Percentiles rank a stretch among this genome's conserved stretches.
Conservation (phyloP, 2,113 vertebrate genomes). For the Ursus arctos region DNA sequence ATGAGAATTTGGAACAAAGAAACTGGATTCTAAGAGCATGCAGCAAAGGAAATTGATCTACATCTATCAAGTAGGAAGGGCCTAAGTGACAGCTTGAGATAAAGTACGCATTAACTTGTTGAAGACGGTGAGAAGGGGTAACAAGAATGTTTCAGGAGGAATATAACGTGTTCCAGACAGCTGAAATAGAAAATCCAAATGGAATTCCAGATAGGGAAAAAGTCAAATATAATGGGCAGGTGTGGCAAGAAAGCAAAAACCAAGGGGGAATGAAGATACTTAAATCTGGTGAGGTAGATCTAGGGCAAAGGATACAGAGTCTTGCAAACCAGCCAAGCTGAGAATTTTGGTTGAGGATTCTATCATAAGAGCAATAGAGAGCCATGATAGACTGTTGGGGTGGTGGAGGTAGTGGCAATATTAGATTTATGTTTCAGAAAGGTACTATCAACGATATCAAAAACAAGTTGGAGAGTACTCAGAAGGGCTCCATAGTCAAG, state of each 20-base stretch:
- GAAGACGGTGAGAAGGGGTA: not conserved
- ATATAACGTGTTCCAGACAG: not conserved
- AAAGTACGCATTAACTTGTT: not conserved
- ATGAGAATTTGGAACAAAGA: constrained; percentile 19
- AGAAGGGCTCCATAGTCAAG: not conserved
- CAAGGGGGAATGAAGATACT: not conserved
- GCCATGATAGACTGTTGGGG: not conserved
- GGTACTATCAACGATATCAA: not conserved
- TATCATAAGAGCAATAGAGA: not conserved
- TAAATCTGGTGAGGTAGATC: not conserved
- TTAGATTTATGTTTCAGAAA: not conserved
- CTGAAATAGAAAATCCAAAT: not conserved
- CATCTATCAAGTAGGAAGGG: not conserved
- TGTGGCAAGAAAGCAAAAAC: not conserved
- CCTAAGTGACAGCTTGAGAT: not conserved
- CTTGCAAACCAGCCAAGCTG: not conserved
- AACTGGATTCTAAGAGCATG: not conserved
- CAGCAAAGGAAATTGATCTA: not conserved
- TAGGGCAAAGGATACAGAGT: not conserved
- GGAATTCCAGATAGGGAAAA: not conserved
- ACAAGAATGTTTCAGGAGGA: not conserved
- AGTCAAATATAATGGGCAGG: not conserved
- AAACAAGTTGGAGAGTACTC: not conserved
- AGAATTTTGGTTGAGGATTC: not conserved
- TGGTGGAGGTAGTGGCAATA: not conserved